Evolutionary conservation across 2,888 invertebrate genomes (phyloP), one percentile per base, ranked within the genome.

Genomic region (Teleiodes luculella): DNA sequence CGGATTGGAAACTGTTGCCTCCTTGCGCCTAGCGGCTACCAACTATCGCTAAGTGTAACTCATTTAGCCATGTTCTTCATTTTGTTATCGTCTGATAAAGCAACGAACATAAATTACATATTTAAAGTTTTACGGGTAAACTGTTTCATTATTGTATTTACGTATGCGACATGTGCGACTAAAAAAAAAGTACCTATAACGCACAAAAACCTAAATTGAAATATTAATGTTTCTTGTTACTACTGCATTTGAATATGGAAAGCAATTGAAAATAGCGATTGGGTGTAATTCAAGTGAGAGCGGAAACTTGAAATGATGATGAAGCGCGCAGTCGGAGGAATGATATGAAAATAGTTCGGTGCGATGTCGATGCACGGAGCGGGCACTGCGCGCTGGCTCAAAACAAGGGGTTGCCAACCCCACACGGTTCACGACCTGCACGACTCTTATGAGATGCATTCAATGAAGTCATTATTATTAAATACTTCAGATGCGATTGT

Each of bases 1-100:
- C 76, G 76, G 73, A 78, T 82, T 77, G 74, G 71, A 74, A 73
- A 72, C 78, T 76, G 79, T 70, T 76, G 73, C 72, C 72, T 68
- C 65, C 65, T 67, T 64, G 64, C 58, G 63, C 54, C 55, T 41
- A 49, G 36, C 13, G 63, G 50, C 54, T 41, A 49, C 24, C 20
- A 37, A 49, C 24, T 35, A 14, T 14, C 49, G 31, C 50, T 41
- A 52, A 28, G 39, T 35, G 39, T 37, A 20, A 39, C 39, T 16
- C 16, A 16, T 16, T 39, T 39, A 24, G 24, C 6, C 24, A 24
- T 24, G 24, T 24, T 4, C 24, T 24, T 3, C 6, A 24, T 6
- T 24, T 24, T 24, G 6, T 24, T 24, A 24, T 24, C 24, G 10
- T 11, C 5, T n/a, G 5, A 11, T 8, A 33, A 8, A 33, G n/a